Evolutionary conservation across 2,888 invertebrate genomes (phyloP).

Genomic region (Meteorus cinctellus): DNA sequence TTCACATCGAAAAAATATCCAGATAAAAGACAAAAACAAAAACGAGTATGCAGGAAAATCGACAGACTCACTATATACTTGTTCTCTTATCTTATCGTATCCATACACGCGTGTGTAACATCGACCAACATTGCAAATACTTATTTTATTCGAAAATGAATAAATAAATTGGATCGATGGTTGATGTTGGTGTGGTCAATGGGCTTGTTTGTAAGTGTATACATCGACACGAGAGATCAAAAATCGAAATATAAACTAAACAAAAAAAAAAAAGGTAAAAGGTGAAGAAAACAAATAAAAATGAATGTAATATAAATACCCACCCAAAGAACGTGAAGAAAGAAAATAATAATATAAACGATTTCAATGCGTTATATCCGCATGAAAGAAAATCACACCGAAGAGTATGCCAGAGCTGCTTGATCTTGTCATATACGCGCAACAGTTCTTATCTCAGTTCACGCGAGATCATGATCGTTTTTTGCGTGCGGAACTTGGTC

Average conservation of each 20-base stretch:
- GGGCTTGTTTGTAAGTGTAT: not conserved
- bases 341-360: no score
- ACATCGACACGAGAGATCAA: slow-evolving; percentile 12
- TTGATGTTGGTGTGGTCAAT: not conserved
- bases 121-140: slow-evolving; percentile 49
- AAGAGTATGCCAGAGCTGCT: slow-evolving; percentile 21
- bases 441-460: slow-evolving; percentile 44
- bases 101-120: slow-evolving; percentile 30
- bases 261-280: not conserved
- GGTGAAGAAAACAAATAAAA: not conserved
- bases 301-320: no score
- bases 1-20: not conserved
- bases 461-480: slow-evolving; percentile 64
- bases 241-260: not conserved
- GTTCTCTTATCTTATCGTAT: slow-evolving; percentile 39
- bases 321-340: no score
- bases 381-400: not conserved
- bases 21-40: not conserved
- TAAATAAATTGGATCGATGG: slow-evolving; percentile 71
- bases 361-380: no score
- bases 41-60: not conserved
- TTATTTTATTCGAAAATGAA: slow-evolving; percentile 72
- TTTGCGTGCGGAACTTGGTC: slow-evolving; percentile 51
- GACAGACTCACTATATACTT: slow-evolving; percentile 9
- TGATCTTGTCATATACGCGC: slow-evolving; percentile 67